Evolutionary conservation across 2,113 vertebrate species (phyloP).

Genomic region (Ifrita kowaldi): DNA sequence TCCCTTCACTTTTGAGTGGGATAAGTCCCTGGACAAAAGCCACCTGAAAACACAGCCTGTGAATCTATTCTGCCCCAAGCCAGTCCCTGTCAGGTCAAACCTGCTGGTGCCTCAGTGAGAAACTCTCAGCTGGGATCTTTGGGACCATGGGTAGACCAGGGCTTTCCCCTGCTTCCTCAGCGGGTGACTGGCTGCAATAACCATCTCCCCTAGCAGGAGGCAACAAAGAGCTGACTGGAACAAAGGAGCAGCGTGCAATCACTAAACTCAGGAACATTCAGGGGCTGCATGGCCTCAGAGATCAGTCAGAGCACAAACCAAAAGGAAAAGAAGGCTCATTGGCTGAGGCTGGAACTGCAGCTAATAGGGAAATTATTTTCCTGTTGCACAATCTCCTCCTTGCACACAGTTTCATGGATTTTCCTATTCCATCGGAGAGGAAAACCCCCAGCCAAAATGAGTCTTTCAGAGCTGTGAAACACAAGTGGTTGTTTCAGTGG

Average conservation of each 20-base stretch:
- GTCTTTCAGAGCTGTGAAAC: neutral
- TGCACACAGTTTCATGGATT: neutral
- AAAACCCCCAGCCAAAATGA: neutral
- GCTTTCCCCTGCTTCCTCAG: neutral
- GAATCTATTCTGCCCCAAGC: neutral
- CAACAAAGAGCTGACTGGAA: neutral
- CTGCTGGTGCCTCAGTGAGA: neutral
- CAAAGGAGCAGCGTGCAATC: neutral
- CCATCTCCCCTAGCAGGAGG: neutral
- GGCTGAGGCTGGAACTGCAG: neutral
- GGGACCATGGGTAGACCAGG: neutral
- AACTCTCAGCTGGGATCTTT: neutral
- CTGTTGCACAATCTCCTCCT: neutral
- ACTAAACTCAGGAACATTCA: accelerated
- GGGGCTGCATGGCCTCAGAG: neutral
- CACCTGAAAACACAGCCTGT: neutral
- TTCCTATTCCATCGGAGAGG: neutral
- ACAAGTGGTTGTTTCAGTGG: neutral
- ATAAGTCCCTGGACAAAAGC: neutral
- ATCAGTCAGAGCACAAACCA: neutral
- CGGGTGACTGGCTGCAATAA: neutral
- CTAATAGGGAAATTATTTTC: neutral
- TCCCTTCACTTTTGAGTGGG: neutral
- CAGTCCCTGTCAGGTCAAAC: neutral
- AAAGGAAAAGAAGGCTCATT: neutral